These are phyloP conservation scores for Prosopocoilus inquinatus DNA, from an alignment of 2,888 invertebrate species.

Conservation along the genomic window DNA sequence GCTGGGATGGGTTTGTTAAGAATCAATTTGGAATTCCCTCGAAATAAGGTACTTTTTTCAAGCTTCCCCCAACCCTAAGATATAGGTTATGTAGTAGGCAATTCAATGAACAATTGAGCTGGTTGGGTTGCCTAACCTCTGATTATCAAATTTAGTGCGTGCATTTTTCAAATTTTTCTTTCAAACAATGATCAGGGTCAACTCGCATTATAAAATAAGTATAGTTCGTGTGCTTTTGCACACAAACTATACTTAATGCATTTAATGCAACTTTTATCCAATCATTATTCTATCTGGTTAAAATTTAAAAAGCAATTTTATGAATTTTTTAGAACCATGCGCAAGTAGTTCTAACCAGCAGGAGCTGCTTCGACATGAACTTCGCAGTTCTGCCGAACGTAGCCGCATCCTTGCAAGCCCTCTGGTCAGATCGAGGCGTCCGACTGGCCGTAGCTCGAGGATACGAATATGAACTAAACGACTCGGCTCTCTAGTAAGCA, in stretches of 20 bases:
- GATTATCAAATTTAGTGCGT: too few relatives aligned
- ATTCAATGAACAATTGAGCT: too few relatives aligned
- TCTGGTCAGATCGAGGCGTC: constrained; percentile 65
- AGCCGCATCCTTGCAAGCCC: constrained; percentile 54
- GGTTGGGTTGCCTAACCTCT: too few relatives aligned
- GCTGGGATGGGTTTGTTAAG: constrained; percentile 64
- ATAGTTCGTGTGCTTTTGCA: too few relatives aligned
- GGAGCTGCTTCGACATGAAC: constrained; percentile 57
- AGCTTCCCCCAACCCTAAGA: too few relatives aligned
- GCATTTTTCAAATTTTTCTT: background rate
- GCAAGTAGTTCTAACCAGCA: constrained; percentile 53
- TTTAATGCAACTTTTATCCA: too few relatives aligned
- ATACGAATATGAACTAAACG: constrained; percentile 66
- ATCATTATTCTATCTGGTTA: too few relatives aligned
- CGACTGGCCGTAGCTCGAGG: constrained; percentile 63
- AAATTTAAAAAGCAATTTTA: too few relatives aligned
- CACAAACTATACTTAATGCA: too few relatives aligned
- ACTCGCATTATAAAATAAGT: too few relatives aligned
- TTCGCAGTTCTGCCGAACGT: constrained; percentile 56
- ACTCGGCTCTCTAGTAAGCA: constrained; percentile 64
- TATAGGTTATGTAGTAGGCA: too few relatives aligned
- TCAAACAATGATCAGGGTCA: too few relatives aligned
- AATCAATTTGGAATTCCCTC: constrained; percentile 60
- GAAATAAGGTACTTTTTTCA: constrained; percentile 52
- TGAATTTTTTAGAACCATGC: constrained; percentile 52